Evolutionary conservation across 35 echinoderm and acorn worm genomes (phyloP).

Genomic region (Patiria miniata): DNA sequence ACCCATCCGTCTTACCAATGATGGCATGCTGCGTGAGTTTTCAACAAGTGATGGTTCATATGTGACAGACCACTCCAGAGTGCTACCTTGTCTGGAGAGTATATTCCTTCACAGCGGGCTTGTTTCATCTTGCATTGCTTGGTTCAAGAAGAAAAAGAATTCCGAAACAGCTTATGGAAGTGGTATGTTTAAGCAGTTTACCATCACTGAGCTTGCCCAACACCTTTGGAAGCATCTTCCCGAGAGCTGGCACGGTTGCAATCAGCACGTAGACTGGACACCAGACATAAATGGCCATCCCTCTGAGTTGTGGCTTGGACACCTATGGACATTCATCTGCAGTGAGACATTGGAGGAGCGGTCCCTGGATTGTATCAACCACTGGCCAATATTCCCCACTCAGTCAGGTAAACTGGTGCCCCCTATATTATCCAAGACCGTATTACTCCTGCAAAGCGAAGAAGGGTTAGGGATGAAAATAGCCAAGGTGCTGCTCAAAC

Average conservation of each 20-base stretch:
- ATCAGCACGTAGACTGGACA: constrained; percentile 16
- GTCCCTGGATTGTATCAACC: neutral
- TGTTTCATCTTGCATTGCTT: neutral
- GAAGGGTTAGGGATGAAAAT: neutral
- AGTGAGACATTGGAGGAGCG: neutral
- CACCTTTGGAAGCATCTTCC: constrained; percentile 16
- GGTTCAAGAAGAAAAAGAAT: neutral
- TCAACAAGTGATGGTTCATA: neutral
- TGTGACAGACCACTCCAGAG: neutral
- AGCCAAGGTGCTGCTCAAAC: neutral
- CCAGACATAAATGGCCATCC: constrained; percentile 15
- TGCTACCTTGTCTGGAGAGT: neutral
- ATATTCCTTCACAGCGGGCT: constrained; percentile 17
- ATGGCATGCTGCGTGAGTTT: neutral
- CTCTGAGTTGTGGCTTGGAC: neutral
- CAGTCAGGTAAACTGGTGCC: neutral
- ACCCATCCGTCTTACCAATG: constrained; percentile 25
- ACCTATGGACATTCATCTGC: constrained; percentile 19
- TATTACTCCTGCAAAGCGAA: constrained; percentile 7
- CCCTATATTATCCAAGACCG: constrained; percentile 16
- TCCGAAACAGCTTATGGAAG: neutral
- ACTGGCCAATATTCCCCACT: constrained; percentile 39
- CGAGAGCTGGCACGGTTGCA: constrained; percentile 4
- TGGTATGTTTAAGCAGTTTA: constrained; percentile 41
- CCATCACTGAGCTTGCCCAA: neutral